These are phyloP conservation scores for Onychorhynchus coronatus DNA, from an alignment of 2,113 vertebrate species.

Conservation along the genomic window DNA sequence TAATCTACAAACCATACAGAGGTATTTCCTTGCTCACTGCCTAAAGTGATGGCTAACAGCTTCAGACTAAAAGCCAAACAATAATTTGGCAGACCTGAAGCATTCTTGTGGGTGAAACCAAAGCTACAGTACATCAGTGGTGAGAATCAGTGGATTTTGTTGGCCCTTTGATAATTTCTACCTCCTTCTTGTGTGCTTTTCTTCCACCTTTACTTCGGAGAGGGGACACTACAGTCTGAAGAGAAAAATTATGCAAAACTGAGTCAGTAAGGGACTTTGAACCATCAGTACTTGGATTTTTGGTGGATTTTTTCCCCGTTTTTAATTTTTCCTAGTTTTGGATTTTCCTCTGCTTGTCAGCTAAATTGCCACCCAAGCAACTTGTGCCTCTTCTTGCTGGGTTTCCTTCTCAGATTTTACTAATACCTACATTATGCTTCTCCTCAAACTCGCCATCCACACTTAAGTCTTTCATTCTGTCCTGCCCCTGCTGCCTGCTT, in stretches of 20 bases:
- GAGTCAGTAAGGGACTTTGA: background rate
- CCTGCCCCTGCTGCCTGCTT: background rate
- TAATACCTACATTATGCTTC: background rate
- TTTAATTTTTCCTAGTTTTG: background rate
- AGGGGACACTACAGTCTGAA: background rate
- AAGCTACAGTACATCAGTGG: background rate
- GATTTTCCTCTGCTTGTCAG: background rate
- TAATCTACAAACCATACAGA: background rate
- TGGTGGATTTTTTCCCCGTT: rapidly evolving
- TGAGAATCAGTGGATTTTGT: background rate
- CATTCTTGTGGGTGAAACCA: background rate
- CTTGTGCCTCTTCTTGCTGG: background rate
- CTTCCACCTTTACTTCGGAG: background rate
- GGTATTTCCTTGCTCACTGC: background rate
- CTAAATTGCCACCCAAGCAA: background rate
- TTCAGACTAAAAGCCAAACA: background rate
- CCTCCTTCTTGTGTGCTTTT: background rate
- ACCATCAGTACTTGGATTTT: background rate
- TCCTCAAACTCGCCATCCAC: background rate
- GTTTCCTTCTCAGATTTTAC: background rate
- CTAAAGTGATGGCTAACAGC: background rate
- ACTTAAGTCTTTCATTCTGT: background rate
- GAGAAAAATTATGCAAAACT: background rate
- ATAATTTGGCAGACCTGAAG: background rate
- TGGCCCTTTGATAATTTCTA: background rate